A percentile compares a stretch with the other conserved stretches of the same genome.
Conservation (phyloP, 1,140 invertebrate species). For the Diuraphis noxia region DNA sequence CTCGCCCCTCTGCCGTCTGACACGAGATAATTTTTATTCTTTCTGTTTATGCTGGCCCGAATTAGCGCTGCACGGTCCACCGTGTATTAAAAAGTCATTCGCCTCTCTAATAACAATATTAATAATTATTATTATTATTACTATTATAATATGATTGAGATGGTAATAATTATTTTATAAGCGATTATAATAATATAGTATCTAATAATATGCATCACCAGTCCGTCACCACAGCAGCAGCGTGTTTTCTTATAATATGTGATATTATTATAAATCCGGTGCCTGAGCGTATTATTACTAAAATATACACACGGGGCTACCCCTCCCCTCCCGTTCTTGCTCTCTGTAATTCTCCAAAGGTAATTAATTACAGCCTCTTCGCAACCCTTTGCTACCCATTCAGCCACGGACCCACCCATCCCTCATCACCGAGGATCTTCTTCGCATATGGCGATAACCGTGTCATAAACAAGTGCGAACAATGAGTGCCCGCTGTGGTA, state of each 20-base stretch:
- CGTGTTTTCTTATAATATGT: neutral
- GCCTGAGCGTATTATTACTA: neutral
- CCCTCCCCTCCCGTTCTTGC: neutral
- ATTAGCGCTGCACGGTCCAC: too few relatives aligned
- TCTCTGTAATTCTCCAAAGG: neutral
- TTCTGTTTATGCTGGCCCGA: too few relatives aligned
- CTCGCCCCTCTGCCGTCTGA: too few relatives aligned
- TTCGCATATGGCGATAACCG: constrained; percentile 17
- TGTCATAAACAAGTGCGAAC: constrained; percentile 44
- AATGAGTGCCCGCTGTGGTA: neutral
- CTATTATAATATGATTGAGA: too few relatives aligned
- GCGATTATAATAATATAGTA: too few relatives aligned
- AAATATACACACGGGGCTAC: neutral
- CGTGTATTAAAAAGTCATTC: too few relatives aligned
- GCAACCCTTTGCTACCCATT: neutral
- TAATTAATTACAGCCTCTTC: constrained; percentile 22
- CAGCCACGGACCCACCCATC: too few relatives aligned
- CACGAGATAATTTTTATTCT: too few relatives aligned
- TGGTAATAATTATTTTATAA: too few relatives aligned
- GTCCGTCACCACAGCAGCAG: neutral
- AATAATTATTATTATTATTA: too few relatives aligned
- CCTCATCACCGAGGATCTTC: neutral
- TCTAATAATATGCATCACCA: too few relatives aligned
- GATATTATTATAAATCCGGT: neutral
- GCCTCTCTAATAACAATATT: too few relatives aligned